Conservation (phyloP, 2,797 vertebrate genomes). For the Enteromius argenteus region DNA sequence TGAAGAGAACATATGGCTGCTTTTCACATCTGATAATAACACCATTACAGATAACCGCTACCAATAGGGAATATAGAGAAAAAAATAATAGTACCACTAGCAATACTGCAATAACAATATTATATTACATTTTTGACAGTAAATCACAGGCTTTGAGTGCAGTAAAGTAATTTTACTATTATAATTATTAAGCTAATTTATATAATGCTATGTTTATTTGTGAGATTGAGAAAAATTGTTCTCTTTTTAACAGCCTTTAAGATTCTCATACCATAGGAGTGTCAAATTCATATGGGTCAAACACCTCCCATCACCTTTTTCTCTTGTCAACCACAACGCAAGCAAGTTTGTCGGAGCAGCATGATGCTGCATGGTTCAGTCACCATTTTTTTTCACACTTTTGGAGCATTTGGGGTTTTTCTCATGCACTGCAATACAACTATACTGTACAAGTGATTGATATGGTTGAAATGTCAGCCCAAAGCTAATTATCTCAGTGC, state of each 20-base stretch:
- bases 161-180: too few relatives aligned
- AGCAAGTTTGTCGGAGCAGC: background rate
- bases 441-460: too few relatives aligned
- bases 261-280: background rate
- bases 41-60: background rate
- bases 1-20: background rate
- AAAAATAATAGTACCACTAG: too few relatives aligned
- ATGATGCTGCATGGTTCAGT: background rate
- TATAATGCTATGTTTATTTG: background rate
- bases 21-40: background rate
- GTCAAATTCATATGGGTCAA: background rate
- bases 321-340: background rate
- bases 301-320: background rate
- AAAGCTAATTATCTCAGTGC: background rate
- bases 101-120: too few relatives aligned
- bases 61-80: background rate
- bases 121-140: too few relatives aligned
- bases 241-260: background rate
- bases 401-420: background rate
- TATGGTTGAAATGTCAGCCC: background rate
- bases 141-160: too few relatives aligned
- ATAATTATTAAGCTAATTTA: background rate
- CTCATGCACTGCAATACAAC: too few relatives aligned
- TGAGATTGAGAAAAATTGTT: too few relatives aligned
- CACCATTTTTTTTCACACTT: background rate